Evolutionary conservation across 2,888 invertebrate species (phyloP).

Genomic region (Serripes groenlandicus): DNA sequence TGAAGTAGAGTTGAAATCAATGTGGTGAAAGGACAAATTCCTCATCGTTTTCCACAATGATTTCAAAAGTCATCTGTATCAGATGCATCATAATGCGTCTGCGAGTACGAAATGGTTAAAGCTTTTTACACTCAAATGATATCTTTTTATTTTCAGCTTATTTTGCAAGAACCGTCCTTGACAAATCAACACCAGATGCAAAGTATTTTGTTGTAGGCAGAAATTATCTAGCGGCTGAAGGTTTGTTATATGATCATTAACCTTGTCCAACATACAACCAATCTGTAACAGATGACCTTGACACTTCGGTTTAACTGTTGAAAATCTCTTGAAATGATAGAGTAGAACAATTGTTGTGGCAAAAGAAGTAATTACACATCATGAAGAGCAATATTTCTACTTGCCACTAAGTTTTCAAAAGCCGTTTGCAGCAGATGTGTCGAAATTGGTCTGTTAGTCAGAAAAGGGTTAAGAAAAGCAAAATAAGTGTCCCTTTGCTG

Average conservation of each 20-base stretch:
- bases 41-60: neutral
- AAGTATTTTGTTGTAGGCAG: conserved; percentile 52
- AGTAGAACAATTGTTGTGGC: neutral
- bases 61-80: too few species aligned
- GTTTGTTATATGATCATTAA: neutral
- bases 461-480: neutral
- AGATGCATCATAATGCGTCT: neutral
- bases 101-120: neutral
- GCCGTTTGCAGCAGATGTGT: neutral
- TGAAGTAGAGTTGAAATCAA: too few species aligned
- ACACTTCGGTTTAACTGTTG: neutral
- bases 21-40: too few species aligned
- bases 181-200: conserved; percentile 28
- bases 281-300: neutral
- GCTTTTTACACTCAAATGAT: too few species aligned
- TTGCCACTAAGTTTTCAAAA: neutral
- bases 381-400: neutral
- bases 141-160: conserved; percentile 48
- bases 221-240: conserved; percentile 43
- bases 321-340: neutral
- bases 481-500: too few species aligned
- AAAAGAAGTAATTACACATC: neutral
- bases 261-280: neutral
- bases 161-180: conserved; percentile 45
- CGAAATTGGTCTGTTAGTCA: neutral